These are phyloP conservation scores for Leuciscus idus DNA, from an alignment of 2,113 vertebrate genomes.

Conservation along the genomic window DNA sequence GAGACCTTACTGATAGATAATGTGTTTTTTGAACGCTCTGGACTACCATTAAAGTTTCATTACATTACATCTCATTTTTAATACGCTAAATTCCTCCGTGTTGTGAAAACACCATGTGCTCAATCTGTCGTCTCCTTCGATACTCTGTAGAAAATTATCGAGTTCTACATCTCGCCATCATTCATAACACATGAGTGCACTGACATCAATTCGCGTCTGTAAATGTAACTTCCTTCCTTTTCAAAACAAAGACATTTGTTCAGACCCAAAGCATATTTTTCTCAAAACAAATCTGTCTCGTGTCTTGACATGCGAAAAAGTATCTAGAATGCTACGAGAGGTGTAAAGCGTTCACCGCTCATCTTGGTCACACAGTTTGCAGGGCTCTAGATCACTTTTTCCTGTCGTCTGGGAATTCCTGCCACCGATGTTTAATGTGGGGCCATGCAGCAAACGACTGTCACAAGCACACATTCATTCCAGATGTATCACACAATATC, in stretches of 20 bases:
- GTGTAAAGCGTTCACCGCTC: conserved; percentile 29
- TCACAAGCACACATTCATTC: conserved; percentile 62
- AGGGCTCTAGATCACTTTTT: conserved; percentile 45
- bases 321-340: conserved; percentile 11
- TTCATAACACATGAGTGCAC: conserved; percentile 44
- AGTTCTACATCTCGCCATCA: conserved; percentile 19
- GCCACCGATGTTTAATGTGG: conserved; percentile 56
- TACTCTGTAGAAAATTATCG: conserved; percentile 38
- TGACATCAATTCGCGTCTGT: conserved; percentile 19
- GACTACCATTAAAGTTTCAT: conserved; percentile 40
- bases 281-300: conserved; percentile 33
- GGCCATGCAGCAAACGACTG: conserved; percentile 53
- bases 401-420: conserved; percentile 57
- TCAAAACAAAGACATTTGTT: conserved; percentile 9
- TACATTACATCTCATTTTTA: conserved; percentile 12
- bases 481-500: conserved; percentile 60
- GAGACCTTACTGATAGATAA: neutral
- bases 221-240: conserved; percentile 16
- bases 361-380: conserved; percentile 27
- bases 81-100: conserved; percentile 29
- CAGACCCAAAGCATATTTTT: conserved; percentile 19
- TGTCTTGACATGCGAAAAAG: conserved; percentile 38
- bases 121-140: conserved; percentile 47
- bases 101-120: conserved; percentile 47
- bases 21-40: conserved; percentile 20